These are phyloP conservation scores for Ditula angustiorana DNA, from an alignment of 2,888 invertebrate genomes.

Conservation along the genomic window DNA sequence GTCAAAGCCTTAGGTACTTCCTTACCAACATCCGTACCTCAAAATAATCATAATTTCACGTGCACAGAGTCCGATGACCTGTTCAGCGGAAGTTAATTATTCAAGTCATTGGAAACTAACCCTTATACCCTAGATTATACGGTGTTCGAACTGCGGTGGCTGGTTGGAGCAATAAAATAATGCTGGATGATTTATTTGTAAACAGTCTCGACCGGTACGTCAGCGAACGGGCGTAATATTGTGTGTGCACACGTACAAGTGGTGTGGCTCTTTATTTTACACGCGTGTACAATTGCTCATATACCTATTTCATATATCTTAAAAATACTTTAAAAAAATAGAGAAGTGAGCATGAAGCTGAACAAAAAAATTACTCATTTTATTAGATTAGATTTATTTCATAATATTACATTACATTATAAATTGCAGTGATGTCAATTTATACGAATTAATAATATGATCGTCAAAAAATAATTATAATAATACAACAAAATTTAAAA, in stretches of 20 bases:
- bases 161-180: slow-evolving; percentile 71
- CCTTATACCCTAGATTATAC: slow-evolving; percentile 12
- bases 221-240: slow-evolving; percentile 61
- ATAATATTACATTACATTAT: too few species aligned
- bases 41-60: slow-evolving; percentile 61
- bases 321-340: too few species aligned
- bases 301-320: too few species aligned
- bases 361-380: too few species aligned
- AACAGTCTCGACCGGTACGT: slow-evolving; percentile 72
- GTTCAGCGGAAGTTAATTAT: slow-evolving; percentile 46
- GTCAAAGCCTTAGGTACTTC: slow-evolving; percentile 46
- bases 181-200: slow-evolving; percentile 83
- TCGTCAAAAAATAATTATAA: too few species aligned
- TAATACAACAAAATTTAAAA: too few species aligned
- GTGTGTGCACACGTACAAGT: slow-evolving; percentile 35
- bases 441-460: too few species aligned
- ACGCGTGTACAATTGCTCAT: too few species aligned
- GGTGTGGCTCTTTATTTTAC: slow-evolving; percentile 10
- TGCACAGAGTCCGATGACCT: slow-evolving; percentile 57
- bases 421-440: too few species aligned
- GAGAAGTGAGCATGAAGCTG: too few species aligned
- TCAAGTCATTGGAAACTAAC: slow-evolving; percentile 1
- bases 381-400: too few species aligned
- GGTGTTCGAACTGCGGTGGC: slow-evolving; percentile 45
- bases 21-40: slow-evolving; percentile 56